These are phyloP conservation scores for Sebastes fasciatus DNA, from an alignment of 2,113 vertebrate species.

Conservation along the genomic window DNA sequence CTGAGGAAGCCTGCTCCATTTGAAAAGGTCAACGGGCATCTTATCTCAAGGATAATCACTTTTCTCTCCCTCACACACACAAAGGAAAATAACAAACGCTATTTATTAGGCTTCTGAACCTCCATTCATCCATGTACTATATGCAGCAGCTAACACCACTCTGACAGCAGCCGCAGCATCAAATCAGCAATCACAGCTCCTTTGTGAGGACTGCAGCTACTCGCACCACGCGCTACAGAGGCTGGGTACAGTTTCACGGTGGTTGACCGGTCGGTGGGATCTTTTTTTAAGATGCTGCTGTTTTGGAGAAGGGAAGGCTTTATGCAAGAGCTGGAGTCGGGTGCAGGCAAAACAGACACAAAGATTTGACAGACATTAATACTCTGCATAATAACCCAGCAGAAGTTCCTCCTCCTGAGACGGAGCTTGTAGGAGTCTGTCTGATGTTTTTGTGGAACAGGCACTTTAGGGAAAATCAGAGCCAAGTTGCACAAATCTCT, in stretches of 20 bases:
- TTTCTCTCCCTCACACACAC: conserved; percentile 20
- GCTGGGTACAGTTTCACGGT: conserved; percentile 18
- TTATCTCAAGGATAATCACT: conserved; percentile 64
- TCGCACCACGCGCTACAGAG: conserved; percentile 29
- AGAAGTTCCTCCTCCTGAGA: background rate
- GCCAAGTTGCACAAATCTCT: background rate
- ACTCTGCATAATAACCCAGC: background rate
- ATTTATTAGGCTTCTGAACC: conserved; percentile 28
- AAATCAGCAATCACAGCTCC: conserved; percentile 63
- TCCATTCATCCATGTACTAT: conserved; percentile 21
- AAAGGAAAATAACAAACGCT: background rate
- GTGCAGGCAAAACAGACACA: conserved; percentile 9
- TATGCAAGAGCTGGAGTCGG: background rate
- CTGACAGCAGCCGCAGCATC: conserved; percentile 32
- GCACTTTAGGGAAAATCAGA: background rate
- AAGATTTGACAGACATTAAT: conserved; percentile 17
- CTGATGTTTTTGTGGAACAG: background rate
- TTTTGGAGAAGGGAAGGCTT: background rate
- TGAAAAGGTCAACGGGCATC: conserved; percentile 63
- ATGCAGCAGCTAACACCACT: conserved; percentile 9
- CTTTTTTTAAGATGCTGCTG: conserved; percentile 17
- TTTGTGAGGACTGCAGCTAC: conserved; percentile 32
- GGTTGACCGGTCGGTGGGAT: conserved; percentile 18
- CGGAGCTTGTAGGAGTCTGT: background rate
- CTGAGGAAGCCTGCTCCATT: conserved; percentile 49